A percentile compares a stretch with the other conserved stretches of the same genome.
Conservation (phyloP, 1,140 invertebrate species). For the Archivesica marissinica region DNA sequence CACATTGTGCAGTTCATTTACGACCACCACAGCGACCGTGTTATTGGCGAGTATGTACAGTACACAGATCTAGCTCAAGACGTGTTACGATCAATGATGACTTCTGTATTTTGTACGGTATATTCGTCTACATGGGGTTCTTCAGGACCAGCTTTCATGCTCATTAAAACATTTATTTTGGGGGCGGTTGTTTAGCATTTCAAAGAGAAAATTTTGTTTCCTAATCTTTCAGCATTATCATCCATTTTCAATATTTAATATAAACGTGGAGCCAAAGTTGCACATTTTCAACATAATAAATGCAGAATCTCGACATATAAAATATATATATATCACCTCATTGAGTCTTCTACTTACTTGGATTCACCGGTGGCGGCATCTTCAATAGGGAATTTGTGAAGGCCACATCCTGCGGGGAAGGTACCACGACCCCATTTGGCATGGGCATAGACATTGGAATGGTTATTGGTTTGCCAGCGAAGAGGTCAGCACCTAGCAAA, state of each 20-base stretch:
- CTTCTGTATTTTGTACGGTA: no score
- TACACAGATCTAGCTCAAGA: no score
- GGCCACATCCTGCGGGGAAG: constrained; percentile 12
- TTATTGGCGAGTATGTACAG: not conserved
- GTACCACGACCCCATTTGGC: constrained; percentile 18
- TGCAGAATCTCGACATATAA: not conserved
- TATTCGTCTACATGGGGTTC: no score
- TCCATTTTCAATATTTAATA: no score
- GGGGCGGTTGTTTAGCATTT: no score
- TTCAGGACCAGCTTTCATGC: no score
- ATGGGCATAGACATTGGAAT: constrained; percentile 33
- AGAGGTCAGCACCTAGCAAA: constrained; percentile 39
- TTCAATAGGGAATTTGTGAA: constrained; percentile 35
- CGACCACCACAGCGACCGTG: not conserved
- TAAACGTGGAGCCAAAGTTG: no score
- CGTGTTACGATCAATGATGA: no score
- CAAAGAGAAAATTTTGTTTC: no score
- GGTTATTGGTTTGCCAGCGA: constrained; percentile 25
- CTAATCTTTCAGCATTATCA: no score
- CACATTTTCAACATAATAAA: not conserved
- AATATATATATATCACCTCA: not conserved
- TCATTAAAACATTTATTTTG: no score
- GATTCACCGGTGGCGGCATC: constrained; percentile 32
- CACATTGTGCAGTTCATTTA: not conserved
- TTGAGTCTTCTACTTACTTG: not conserved